Percentiles rank a stretch among this genome's conserved stretches.
Evolutionary conservation across 2,888 invertebrate genomes (phyloP).

Genomic region (Geotrupes spiniger): DNA sequence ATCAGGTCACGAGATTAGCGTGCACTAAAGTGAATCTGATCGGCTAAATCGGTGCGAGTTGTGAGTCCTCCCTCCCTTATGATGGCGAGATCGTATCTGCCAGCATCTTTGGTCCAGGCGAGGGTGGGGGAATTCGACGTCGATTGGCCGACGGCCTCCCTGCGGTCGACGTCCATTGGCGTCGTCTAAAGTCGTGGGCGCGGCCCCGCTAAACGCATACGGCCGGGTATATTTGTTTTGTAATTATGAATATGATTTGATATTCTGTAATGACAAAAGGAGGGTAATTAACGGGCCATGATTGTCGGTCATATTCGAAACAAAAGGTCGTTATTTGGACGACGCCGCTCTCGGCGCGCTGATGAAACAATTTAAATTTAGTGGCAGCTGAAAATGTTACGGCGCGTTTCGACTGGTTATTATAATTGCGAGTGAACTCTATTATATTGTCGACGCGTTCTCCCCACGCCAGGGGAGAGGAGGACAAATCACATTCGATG

Average conservation of each 20-base stretch:
- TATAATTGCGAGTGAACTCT: slow-evolving; percentile 21
- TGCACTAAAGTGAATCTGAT: slow-evolving; percentile 35
- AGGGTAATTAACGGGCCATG: slow-evolving; percentile 49
- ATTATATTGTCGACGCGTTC: slow-evolving; percentile 12
- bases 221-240: slow-evolving; percentile 46
- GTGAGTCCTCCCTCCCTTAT: slow-evolving; percentile 29
- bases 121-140: slow-evolving; percentile 27
- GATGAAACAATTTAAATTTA: slow-evolving; percentile 51
- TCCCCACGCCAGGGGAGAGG: too few relatives aligned
- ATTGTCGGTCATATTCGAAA: slow-evolving; percentile 46
- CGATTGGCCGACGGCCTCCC: slow-evolving; percentile 32
- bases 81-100: slow-evolving; percentile 32
- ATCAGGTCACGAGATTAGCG: slow-evolving; percentile 32
- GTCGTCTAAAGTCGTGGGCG: slow-evolving; percentile 27
- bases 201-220: slow-evolving; percentile 31
- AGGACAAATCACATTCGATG: too few relatives aligned
- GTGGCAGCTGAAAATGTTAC: slow-evolving; percentile 18
- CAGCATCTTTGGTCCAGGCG: slow-evolving; percentile 32
- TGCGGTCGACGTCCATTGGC: slow-evolving; percentile 26
- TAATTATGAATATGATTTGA: slow-evolving; percentile 54
- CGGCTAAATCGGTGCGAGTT: slow-evolving; percentile 30
- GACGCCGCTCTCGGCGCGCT: slow-evolving; percentile 30
- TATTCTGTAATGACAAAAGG: slow-evolving; percentile 48
- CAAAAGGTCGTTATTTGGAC: slow-evolving; percentile 47
- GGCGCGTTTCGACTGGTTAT: slow-evolving; percentile 17